Evolutionary conservation across 2,797 vertebrate genomes (phyloP).

Genomic region (Labeo calbasu): DNA sequence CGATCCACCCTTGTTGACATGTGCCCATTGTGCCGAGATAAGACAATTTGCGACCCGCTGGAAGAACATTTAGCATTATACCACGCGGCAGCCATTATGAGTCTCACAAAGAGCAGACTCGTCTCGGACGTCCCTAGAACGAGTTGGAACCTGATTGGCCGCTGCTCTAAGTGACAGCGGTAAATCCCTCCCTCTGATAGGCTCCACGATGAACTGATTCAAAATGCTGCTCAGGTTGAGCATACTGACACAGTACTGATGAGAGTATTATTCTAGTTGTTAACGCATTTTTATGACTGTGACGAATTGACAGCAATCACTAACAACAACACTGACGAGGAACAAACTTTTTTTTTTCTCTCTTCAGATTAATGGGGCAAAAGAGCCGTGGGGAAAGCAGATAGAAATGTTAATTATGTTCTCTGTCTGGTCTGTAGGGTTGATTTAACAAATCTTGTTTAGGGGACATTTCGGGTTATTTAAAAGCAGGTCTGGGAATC

Average conservation of each 20-base stretch:
- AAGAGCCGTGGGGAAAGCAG: constrained; percentile 32
- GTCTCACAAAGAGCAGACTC: background rate
- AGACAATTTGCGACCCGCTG: constrained; percentile 13
- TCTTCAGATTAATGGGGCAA: constrained; percentile 41
- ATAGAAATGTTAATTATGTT: constrained; percentile 38
- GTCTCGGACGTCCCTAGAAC: background rate
- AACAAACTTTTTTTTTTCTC: background rate
- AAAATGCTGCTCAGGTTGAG: constrained; percentile 12
- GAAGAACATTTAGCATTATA: constrained; percentile 11
- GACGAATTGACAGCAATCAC: constrained; percentile 42
- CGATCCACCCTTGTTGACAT: constrained; percentile 30
- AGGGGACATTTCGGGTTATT: constrained; percentile 3
- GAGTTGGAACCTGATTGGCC: constrained; percentile 20
- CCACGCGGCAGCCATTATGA: constrained; percentile 26
- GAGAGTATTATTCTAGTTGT: constrained; percentile 42
- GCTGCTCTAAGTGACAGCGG: constrained; percentile 1
- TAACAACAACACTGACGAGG: constrained; percentile 22
- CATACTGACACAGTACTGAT: constrained; percentile 4
- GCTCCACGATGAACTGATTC: constrained; percentile 11
- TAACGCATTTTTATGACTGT: constrained; percentile 46
- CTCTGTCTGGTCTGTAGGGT: constrained; percentile 21
- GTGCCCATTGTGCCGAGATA: constrained; percentile 4
- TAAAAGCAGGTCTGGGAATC: constrained; percentile 18
- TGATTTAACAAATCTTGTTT: constrained; percentile 44
- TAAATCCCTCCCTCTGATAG: constrained; percentile 29